phyloP scores from a whole-genome alignment of 2,797 vertebrate genomes.

The Toxotes lorentzi region DNA sequence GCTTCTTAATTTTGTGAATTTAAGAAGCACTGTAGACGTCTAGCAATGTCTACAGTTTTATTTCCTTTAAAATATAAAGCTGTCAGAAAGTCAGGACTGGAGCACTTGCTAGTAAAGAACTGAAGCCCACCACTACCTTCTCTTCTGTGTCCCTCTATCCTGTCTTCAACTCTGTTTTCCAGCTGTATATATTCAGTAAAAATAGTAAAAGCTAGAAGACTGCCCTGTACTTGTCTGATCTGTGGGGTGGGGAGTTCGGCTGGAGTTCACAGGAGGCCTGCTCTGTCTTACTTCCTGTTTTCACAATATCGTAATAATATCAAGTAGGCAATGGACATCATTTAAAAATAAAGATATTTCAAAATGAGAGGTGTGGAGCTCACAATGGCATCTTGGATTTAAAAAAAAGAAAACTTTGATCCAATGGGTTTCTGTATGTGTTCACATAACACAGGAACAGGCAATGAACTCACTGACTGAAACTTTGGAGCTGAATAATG shows the following conservation, averaged over 20 bases:
- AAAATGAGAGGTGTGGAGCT: background rate
- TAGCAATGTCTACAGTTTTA: background rate
- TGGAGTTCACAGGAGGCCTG: constrained; percentile 28
- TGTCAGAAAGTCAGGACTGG: background rate
- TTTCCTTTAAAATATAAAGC: background rate
- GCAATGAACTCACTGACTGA: background rate
- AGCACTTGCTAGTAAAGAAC: background rate
- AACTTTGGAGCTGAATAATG: background rate
- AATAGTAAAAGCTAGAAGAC: constrained; percentile 31
- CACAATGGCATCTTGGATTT: background rate
- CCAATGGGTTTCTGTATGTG: background rate
- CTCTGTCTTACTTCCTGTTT: constrained; percentile 37
- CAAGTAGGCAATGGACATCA: background rate
- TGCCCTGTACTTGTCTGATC: constrained; percentile 20
- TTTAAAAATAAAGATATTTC: background rate
- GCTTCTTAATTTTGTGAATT: too few species aligned
- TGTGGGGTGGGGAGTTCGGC: constrained; percentile 34
- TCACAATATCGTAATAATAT: constrained; percentile 5
- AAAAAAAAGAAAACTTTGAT: too few species aligned
- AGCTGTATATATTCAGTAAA: constrained; percentile 16
- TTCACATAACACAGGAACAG: background rate
- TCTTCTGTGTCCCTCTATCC: background rate
- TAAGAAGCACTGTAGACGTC: too few species aligned
- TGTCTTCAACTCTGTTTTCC: constrained; percentile 6
- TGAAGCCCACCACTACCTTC: background rate